Evolutionary conservation across 2,888 invertebrate species (phyloP), one percentile per base, ranked within the genome.

Genomic region (Sesia bembeciformis): DNA sequence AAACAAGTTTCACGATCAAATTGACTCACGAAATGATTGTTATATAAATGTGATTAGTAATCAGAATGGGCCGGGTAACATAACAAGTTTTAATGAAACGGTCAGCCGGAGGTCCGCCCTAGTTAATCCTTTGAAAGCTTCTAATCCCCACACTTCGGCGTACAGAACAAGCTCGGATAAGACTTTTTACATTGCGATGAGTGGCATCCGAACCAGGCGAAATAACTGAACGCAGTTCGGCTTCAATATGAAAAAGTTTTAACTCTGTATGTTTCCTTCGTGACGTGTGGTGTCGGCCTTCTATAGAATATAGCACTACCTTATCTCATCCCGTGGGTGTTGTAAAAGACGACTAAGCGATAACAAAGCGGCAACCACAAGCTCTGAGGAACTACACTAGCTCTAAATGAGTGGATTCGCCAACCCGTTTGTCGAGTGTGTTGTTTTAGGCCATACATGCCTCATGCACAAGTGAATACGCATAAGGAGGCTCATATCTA

Each of bases 61-160:
- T 78, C 73, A 76, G 67, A 64, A 58, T 58, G 64, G 68, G 50
- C 7, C 40, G n/a, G 50, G 39, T 51, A 49, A 53, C 51, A 51
- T 54, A 59, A 64, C 62, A 81, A 79, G 69, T 80, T 79, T 80
- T 78, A 80, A 81, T 78, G 77, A 79, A 79, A 76, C 68, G 74
- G 74, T 74, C 76, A 74, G 67, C 66, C 67, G 67, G 67, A 68
- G 71, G 75, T 70, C 70, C 67, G 72, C 64, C 72, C 64, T 54
- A 72, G 76, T 72, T 80, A 83, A 84, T 81, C 82, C 78, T 78
- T 78, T 77, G 74, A 78, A 78, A 81, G 77, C 79, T 73, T 68
- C 75, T 78, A 76, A 80, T 78, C 73, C 68, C 60, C 67, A 70
- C 70, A 74, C 72, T 76, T 74, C 65, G 68, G 65, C 62, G 62